Evolutionary conservation across 2,797 vertebrate species (phyloP).

Genomic region (Gambelia wislizenii): DNA sequence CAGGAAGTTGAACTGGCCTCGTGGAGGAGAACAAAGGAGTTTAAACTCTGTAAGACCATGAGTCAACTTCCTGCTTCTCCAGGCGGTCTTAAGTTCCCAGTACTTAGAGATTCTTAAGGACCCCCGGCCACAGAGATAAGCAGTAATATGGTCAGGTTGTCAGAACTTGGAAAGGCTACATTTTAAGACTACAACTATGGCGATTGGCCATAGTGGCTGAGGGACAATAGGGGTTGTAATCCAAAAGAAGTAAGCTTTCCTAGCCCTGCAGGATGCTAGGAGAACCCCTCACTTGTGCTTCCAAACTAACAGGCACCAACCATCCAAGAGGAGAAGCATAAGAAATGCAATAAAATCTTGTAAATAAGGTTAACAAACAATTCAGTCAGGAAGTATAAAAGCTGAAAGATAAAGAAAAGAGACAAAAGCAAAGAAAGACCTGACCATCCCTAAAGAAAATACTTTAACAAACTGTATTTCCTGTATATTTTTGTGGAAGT

Average conservation of each 20-base stretch:
- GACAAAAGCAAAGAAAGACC: background rate
- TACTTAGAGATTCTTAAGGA: too few species aligned
- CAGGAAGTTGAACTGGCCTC: too few species aligned
- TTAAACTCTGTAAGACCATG: too few species aligned
- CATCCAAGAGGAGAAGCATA: background rate
- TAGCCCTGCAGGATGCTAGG: background rate
- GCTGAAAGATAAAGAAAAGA: background rate
- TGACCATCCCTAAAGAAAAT: background rate
- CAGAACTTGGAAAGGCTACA: background rate
- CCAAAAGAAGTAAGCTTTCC: too few species aligned
- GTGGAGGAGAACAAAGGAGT: too few species aligned
- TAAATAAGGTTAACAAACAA: background rate
- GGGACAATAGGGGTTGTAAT: too few species aligned
- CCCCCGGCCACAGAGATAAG: background rate
- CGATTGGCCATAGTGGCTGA: too few species aligned
- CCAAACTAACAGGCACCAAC: background rate
- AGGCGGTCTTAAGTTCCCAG: too few species aligned
- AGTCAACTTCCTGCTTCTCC: too few species aligned
- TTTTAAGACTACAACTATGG: too few species aligned
- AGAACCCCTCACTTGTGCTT: background rate
- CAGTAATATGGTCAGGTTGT: background rate
- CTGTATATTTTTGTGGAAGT: background rate
- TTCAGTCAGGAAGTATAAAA: background rate
- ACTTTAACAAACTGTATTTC: background rate
- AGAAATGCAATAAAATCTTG: background rate